phyloP scores from a whole-genome alignment of 1,140 invertebrate genomes.

The Penaeus vannamei region DNA sequence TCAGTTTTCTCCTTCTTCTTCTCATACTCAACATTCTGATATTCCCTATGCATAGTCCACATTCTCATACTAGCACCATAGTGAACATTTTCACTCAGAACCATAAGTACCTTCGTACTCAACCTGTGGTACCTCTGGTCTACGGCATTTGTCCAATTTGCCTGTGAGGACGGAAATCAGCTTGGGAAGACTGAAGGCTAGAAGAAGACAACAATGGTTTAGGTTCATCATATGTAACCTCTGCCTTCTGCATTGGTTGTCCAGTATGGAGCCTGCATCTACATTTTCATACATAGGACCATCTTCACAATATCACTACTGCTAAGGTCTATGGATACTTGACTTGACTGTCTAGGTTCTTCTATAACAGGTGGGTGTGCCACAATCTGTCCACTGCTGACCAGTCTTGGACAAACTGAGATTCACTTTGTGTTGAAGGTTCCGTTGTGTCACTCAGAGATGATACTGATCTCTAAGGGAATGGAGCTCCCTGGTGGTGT shows the following conservation, averaged over 20 bases:
- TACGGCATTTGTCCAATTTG: slow-evolving; percentile 46
- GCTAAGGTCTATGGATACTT: slow-evolving; percentile 66
- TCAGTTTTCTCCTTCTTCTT: slow-evolving; percentile 42
- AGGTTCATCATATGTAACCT: slow-evolving; percentile 32
- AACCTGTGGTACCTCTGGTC: slow-evolving; percentile 9
- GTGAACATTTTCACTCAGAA: slow-evolving; percentile 60
- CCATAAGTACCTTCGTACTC: slow-evolving; percentile 52
- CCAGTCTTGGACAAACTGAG: slow-evolving; percentile 65
- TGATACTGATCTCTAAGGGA: slow-evolving; percentile 67
- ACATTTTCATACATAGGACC: slow-evolving; percentile 68
- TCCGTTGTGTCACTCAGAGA: slow-evolving; percentile 67
- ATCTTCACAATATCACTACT: slow-evolving; percentile 68
- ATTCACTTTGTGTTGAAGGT: slow-evolving; percentile 67
- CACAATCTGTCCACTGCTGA: slow-evolving; percentile 36
- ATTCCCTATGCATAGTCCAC: slow-evolving; percentile 60
- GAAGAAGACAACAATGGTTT: slow-evolving; percentile 29
- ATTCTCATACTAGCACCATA: slow-evolving; percentile 67
- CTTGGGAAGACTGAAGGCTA: slow-evolving; percentile 59
- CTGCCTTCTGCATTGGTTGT: not conserved
- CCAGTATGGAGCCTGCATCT: slow-evolving; percentile 30
- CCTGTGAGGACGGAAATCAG: slow-evolving; percentile 44
- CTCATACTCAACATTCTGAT: slow-evolving; percentile 48
- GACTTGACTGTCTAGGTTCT: slow-evolving; percentile 62
- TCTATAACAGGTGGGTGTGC: slow-evolving; percentile 42
- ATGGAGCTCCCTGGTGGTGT: slow-evolving; percentile 67